Evolutionary conservation across 2,888 invertebrate genomes (phyloP), one percentile per base, ranked within the genome.

Genomic region (Ectemnius lituratus): DNA sequence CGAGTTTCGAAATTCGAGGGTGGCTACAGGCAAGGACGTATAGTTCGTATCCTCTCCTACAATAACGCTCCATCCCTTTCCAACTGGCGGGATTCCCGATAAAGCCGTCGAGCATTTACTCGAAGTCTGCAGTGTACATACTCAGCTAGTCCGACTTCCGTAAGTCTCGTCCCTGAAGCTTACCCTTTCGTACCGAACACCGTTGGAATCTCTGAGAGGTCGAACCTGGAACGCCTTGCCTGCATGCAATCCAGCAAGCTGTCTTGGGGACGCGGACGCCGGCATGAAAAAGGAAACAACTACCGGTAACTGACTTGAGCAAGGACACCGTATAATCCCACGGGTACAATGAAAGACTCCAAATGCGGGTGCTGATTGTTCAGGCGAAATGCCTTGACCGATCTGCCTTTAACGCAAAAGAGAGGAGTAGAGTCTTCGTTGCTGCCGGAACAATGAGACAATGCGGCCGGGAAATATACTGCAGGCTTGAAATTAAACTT

Each of bases 141-240:
- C 73, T 79, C 75, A 75, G 72, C 74, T 80, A 75, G 77, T 80
- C 78, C 80, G 76, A 82, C 83, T 84, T 84, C 67, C 79, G 79
- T 61, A 82, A 84, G 79, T 83, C 81, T 65, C 79, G 75, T 80
- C 74, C 78, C 81, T 76, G 67, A 82, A 84, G 84, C 83, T 84
- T 78, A 83, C 78, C 84, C 83, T 84, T 81, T 82, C 78, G 79
- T 76, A 71, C 70, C 70, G 73, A 70, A 75, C 76, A 62, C 68
- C 70, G 77, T 72, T 71, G 76, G 76, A 82, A 84, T 84, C 76
- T 78, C 67, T 59, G 76, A 62, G 68, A 76, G 74, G 79, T 76
- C 75, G 75, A 79, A 82, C 75, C 82, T 67, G 28, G 46, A 67
- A 61, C 65, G 52, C 62, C 37, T 37, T 23, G 62, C 16, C 37